phyloP scores from a whole-genome alignment of 1,140 invertebrate genomes.

The Saccostrea echinata region DNA sequence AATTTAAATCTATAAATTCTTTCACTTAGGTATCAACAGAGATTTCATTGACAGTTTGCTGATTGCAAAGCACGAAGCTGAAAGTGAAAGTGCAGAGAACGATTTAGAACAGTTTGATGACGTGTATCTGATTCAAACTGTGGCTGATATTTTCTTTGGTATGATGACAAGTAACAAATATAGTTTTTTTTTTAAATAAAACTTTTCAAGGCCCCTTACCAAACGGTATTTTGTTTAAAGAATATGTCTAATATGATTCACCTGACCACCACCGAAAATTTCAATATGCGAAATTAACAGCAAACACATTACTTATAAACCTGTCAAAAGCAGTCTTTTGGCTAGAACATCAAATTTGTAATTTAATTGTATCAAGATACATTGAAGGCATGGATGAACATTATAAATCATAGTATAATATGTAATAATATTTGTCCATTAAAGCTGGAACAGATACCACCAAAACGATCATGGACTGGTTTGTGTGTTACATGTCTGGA shows the following conservation, averaged over 20 bases:
- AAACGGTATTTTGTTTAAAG: not conserved
- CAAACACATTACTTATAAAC: too few relatives aligned
- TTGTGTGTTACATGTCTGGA: not conserved
- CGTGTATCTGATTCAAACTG: conserved; percentile 28
- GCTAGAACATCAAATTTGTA: too few relatives aligned
- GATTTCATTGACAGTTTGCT: conserved; percentile 18
- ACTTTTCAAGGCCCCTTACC: not conserved
- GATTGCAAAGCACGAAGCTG: conserved; percentile 43
- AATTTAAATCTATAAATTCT: not conserved
- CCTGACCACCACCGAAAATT: too few relatives aligned
- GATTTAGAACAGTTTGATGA: not conserved
- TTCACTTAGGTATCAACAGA: conserved; percentile 4
- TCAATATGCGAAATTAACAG: too few relatives aligned
- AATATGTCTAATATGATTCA: too few relatives aligned
- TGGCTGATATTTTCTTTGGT: conserved; percentile 47
- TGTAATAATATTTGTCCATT: not conserved
- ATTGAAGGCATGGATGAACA: too few relatives aligned
- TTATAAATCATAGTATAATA: too few relatives aligned
- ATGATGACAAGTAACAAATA: not conserved
- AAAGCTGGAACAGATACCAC: conserved; percentile 10
- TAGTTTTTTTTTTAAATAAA: not conserved
- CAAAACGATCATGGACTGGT: conserved; percentile 27
- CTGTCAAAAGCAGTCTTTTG: too few relatives aligned
- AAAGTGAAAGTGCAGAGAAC: not conserved
- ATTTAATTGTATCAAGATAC: too few relatives aligned